phyloP scores from a whole-genome alignment of 2,113 vertebrate species.

The Oenanthe oenanthe region DNA sequence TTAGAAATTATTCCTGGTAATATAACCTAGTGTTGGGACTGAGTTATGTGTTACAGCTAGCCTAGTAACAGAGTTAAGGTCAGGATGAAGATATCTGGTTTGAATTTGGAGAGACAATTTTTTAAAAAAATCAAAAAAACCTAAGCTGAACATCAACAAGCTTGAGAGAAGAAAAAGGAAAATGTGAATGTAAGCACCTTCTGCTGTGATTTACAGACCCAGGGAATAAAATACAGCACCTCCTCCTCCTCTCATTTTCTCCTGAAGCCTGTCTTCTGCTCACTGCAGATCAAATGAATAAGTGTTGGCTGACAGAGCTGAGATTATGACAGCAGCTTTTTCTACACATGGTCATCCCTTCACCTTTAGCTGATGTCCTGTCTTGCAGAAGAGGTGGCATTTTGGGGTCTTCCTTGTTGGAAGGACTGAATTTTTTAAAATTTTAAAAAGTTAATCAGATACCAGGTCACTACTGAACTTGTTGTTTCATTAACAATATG shows the following conservation, averaged over 20 bases:
- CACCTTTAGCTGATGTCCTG: not conserved
- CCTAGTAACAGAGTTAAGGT: not conserved
- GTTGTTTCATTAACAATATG: not conserved
- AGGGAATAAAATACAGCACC: not conserved
- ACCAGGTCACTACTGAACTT: not conserved
- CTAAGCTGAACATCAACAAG: not conserved
- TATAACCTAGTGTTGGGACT: not conserved
- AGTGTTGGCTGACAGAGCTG: not conserved
- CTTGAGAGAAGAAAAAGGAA: not conserved
- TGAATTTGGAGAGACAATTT: not conserved
- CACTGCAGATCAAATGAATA: not conserved
- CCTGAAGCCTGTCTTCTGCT: not conserved
- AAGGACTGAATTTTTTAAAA: not conserved
- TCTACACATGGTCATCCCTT: not conserved
- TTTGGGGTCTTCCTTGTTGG: slow-evolving; percentile 17
- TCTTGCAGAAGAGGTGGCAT: slow-evolving; percentile 9
- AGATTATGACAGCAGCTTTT: not conserved
- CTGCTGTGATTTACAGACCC: not conserved
- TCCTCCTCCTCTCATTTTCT: not conserved
- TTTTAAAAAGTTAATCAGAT: not conserved
- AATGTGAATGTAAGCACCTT: not conserved
- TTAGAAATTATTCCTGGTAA: not conserved
- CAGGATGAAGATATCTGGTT: not conserved
- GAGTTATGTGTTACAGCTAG: not conserved
- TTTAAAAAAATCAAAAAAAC: not conserved